phyloP scores from a whole-genome alignment of 2,113 vertebrate species.

The Anas platyrhynchos region DNA sequence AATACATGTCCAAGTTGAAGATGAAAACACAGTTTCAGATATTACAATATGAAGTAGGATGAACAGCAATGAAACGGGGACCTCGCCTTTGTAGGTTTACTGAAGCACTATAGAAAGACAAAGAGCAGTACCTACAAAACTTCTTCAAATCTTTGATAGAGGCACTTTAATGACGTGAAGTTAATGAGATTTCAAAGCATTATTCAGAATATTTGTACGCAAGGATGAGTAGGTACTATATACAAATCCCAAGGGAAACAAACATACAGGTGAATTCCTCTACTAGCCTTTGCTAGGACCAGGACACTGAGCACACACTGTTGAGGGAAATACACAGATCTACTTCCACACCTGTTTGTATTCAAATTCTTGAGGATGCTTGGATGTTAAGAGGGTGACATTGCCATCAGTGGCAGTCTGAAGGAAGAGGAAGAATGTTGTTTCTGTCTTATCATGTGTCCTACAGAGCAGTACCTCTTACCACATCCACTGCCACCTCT shows the following conservation, averaged over 20 bases:
- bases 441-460: conserved; percentile 45
- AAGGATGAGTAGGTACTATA: background rate
- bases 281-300: background rate
- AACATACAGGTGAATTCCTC: background rate
- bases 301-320: background rate
- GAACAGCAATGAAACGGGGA: background rate
- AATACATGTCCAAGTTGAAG: background rate
- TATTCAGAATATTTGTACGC: background rate
- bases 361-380: background rate
- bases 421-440: conserved; percentile 61
- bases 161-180: background rate
- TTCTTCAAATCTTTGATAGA: no score
- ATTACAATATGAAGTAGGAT: background rate
- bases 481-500: background rate
- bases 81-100: background rate
- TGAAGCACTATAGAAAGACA: background rate
- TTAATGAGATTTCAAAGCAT: background rate
- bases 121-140: background rate
- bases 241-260: background rate
- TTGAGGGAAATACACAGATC: background rate
- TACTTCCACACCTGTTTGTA: background rate
- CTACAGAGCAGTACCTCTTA: background rate
- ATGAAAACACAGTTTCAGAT: background rate
- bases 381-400: background rate
- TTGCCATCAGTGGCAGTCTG: background rate